Percentiles rank a stretch among this genome's conserved stretches.
These are phyloP conservation scores for Teleiodes luculella DNA, from an alignment of 2,888 invertebrate species.

Conservation along the genomic window DNA sequence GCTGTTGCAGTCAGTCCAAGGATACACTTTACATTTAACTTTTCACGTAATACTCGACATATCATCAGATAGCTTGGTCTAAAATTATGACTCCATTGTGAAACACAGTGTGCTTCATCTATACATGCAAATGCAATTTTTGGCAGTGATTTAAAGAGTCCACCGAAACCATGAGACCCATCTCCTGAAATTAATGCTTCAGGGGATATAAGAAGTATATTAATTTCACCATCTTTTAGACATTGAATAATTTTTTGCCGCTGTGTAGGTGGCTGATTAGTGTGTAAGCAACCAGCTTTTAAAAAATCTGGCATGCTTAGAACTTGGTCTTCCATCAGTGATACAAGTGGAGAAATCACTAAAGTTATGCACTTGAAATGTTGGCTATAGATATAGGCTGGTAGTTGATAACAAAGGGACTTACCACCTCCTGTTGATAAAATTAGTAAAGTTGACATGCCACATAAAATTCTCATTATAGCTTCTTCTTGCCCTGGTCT, in stretches of 20 bases:
- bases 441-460: constrained; percentile 91
- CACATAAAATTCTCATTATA: constrained; percentile 90
- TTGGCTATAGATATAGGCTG: constrained; percentile 90
- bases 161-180: constrained; percentile 83
- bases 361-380: constrained; percentile 87
- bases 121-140: constrained; percentile 97
- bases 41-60: constrained; percentile 88
- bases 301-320: constrained; percentile 83
- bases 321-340: constrained; percentile 98
- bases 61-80: constrained; percentile 93
- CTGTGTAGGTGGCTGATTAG: constrained; percentile 88
- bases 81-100: constrained; percentile 99
- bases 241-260: constrained; percentile 85
- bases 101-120: constrained; percentile 98
- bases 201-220: constrained; percentile 93
- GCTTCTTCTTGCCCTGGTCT: constrained; percentile 92
- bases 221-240: constrained; percentile 85
- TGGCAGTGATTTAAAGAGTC: constrained; percentile 86
- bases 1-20: constrained; percentile 98
- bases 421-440: constrained; percentile 97
- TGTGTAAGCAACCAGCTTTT: constrained; percentile 92
- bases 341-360: constrained; percentile 95
- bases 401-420: constrained; percentile 97
- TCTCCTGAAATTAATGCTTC: constrained; percentile 94
- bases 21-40: constrained; percentile 91